Percentiles rank a stretch among this genome's conserved stretches.
Conservation (phyloP, 2,888 invertebrate genomes). For the Galerucella nymphaeae region DNA sequence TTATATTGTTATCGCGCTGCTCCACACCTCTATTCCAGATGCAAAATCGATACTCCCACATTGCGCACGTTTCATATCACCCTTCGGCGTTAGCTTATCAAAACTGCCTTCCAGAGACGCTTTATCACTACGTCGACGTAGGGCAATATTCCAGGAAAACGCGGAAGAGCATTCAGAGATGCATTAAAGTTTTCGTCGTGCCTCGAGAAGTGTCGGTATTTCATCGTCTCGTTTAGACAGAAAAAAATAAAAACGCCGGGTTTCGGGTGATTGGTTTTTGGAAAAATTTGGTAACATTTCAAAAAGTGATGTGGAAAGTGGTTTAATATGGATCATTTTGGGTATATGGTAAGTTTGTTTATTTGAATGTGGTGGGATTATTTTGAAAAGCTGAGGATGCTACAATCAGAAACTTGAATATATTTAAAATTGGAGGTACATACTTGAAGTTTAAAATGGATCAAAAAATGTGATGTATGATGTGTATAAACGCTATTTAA, state of each 20-base stretch:
- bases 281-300: background rate
- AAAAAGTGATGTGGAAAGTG: conserved; percentile 10
- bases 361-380: background rate
- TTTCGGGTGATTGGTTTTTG: conserved; percentile 9
- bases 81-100: conserved; percentile 43
- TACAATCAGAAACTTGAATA: too few species aligned
- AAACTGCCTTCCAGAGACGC: conserved; percentile 53
- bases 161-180: conserved; percentile 38
- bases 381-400: too few species aligned
- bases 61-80: conserved; percentile 41
- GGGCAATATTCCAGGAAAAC: conserved; percentile 32
- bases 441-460: too few species aligned
- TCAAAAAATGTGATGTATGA: too few species aligned
- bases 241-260: conserved; percentile 23
- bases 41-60: conserved; percentile 45
- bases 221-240: background rate
- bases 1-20: background rate
- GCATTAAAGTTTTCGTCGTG: conserved; percentile 18
- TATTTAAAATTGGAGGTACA: too few species aligned
- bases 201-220: conserved; percentile 11
- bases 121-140: conserved; percentile 46
- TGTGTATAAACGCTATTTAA: too few species aligned
- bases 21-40: conserved; percentile 28
- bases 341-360: conserved; percentile 1
- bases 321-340: background rate